A percentile compares a stretch with the other conserved stretches of the same genome.
Conservation (phyloP, 2,797 vertebrate genomes). For the Takifugu ocellatus region DNA sequence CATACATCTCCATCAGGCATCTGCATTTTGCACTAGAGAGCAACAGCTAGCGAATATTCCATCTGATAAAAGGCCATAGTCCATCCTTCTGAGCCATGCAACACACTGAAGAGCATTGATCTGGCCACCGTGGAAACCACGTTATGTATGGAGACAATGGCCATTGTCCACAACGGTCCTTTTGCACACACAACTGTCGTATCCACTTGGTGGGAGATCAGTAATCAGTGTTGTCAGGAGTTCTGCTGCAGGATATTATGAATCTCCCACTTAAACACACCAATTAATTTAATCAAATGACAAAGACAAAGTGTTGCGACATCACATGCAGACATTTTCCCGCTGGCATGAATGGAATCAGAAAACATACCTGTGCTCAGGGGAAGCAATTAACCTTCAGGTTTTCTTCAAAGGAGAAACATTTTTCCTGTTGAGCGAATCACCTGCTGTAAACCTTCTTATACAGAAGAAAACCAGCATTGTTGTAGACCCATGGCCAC, state of each 20-base stretch:
- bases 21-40: slow-evolving; percentile 27
- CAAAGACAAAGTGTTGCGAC: no score
- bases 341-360: no score
- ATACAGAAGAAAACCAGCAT: no score
- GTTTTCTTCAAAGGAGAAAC: no score
- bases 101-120: slow-evolving; percentile 36
- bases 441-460: no score
- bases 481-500: no score
- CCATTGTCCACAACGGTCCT: slow-evolving; percentile 24
- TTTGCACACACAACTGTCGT: slow-evolving; percentile 27
- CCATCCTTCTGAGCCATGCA: slow-evolving; percentile 28
- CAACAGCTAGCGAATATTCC: slow-evolving; percentile 3
- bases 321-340: no score
- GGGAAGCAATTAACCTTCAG: no score
- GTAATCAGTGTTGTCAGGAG: slow-evolving; percentile 5
- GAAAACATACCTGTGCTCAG: no score
- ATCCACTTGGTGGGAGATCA: slow-evolving; percentile 1
- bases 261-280: slow-evolving; percentile 1
- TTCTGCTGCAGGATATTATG: slow-evolving; percentile 8
- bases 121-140: slow-evolving; percentile 26
- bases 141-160: slow-evolving; percentile 51
- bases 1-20: slow-evolving; percentile 29
- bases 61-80: slow-evolving; percentile 38
- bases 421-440: no score
- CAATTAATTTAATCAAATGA: neutral